phyloP scores from a whole-genome alignment of 2,797 vertebrate genomes.

The Falco berigora region DNA sequence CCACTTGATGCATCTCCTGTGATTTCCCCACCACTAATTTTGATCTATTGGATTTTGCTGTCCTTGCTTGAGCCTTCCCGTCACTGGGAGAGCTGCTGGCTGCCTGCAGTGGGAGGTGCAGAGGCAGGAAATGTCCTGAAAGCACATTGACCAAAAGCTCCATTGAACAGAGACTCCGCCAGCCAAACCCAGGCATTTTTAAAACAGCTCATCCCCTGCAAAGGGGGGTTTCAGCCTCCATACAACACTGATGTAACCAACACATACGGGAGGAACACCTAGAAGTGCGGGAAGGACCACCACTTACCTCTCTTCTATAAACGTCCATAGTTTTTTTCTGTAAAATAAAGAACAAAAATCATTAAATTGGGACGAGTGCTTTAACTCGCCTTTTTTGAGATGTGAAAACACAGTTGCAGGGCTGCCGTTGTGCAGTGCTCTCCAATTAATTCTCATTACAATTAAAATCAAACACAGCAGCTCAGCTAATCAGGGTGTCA shows the following conservation, averaged over 20 bases:
- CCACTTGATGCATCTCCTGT: background rate
- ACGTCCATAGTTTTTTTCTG: slow-evolving; percentile 84
- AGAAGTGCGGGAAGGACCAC: background rate
- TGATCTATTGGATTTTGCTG: background rate
- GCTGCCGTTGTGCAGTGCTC: background rate
- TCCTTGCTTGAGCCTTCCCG: background rate
- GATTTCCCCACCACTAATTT: background rate
- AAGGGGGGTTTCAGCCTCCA: background rate
- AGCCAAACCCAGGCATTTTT: background rate
- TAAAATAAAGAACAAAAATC: slow-evolving; percentile 55
- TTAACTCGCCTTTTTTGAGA: background rate
- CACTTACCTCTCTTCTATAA: slow-evolving; percentile 88
- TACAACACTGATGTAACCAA: background rate
- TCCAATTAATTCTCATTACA: slow-evolving; percentile 38
- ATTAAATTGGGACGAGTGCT: background rate
- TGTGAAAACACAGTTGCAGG: background rate
- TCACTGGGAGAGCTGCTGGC: background rate
- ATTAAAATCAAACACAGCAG: slow-evolving; percentile 61
- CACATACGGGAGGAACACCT: background rate
- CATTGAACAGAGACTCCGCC: background rate
- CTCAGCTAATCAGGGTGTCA: slow-evolving; percentile 42
- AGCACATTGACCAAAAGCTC: background rate
- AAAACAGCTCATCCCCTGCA: background rate
- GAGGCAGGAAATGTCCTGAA: background rate
- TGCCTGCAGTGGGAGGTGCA: background rate